These are phyloP conservation scores for Orbicella faveolata DNA, from an alignment of 64 coral and sea anemone genomes.

Conservation along the genomic window DNA sequence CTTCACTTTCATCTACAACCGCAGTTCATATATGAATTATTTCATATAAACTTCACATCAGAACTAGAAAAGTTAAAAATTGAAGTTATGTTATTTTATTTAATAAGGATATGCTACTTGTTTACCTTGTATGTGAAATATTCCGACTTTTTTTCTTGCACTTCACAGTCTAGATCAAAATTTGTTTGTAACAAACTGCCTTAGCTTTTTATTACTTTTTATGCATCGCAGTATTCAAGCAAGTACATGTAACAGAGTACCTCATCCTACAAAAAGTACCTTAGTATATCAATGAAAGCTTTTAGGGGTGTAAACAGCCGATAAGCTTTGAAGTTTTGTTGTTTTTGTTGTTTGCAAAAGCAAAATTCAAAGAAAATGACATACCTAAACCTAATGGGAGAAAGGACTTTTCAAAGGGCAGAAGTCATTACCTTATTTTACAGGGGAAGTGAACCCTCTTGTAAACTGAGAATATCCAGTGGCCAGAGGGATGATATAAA, in stretches of 20 bases:
- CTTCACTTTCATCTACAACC: too few relatives aligned
- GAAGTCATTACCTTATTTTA: too few relatives aligned
- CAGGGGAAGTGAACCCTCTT: too few relatives aligned
- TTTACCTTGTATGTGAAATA: background rate
- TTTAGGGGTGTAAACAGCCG: conserved; percentile 13
- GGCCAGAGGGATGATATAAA: too few relatives aligned
- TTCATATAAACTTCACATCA: too few relatives aligned
- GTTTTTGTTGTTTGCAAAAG: conserved; percentile 44
- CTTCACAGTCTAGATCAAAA: conserved; percentile 1
- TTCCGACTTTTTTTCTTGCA: background rate
- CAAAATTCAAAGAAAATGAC: conserved; percentile 19
- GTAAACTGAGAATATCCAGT: background rate
- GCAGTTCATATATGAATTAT: too few relatives aligned
- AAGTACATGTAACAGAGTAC: background rate
- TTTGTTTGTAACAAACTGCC: conserved; percentile 19
- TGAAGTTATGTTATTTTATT: background rate
- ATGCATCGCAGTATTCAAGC: background rate
- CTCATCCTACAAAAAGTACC: background rate
- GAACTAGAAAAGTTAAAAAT: too few relatives aligned
- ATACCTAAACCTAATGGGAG: conserved; percentile 9
- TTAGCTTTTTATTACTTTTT: background rate
- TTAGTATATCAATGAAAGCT: conserved; percentile 2
- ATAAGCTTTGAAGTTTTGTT: background rate
- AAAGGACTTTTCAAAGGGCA: too few relatives aligned
- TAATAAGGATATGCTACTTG: background rate